Conservation (phyloP, 2,797 vertebrate species). For the Crypturellus tataupa region DNA sequence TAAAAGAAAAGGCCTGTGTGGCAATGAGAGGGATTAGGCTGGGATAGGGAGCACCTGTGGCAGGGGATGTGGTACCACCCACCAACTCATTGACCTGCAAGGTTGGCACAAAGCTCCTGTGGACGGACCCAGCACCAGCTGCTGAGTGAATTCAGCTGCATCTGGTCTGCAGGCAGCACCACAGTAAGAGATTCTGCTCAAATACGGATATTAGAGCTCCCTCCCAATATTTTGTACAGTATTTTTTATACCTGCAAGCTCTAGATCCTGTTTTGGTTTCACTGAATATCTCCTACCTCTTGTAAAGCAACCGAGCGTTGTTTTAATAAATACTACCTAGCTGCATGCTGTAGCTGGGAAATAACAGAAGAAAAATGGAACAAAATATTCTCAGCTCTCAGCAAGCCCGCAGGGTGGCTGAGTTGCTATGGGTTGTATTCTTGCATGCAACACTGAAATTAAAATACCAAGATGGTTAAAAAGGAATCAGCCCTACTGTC, state of each 20-base stretch:
- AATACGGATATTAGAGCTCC: background rate
- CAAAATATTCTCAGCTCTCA: background rate
- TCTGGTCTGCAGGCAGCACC: background rate
- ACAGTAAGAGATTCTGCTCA: background rate
- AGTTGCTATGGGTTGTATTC: background rate
- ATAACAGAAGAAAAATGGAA: background rate
- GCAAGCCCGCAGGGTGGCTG: background rate
- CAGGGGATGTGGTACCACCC: background rate
- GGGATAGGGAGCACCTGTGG: background rate
- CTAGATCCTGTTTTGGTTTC: background rate
- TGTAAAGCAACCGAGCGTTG: background rate
- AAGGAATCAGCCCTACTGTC: background rate
- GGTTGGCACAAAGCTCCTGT: background rate
- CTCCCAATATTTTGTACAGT: background rate
- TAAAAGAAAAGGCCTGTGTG: background rate
- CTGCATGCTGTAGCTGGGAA: background rate
- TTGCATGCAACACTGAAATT: background rate
- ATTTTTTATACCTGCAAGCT: background rate
- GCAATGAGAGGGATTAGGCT: background rate
- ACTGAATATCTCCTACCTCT: background rate
- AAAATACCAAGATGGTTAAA: background rate
- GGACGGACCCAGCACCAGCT: background rate
- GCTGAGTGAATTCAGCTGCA: background rate
- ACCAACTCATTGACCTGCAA: background rate
- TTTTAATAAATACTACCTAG: conserved; percentile 16